These are phyloP conservation scores for Hirtodrosophila alboralis DNA, from an alignment of 2,888 invertebrate species.

Conservation along the genomic window DNA sequence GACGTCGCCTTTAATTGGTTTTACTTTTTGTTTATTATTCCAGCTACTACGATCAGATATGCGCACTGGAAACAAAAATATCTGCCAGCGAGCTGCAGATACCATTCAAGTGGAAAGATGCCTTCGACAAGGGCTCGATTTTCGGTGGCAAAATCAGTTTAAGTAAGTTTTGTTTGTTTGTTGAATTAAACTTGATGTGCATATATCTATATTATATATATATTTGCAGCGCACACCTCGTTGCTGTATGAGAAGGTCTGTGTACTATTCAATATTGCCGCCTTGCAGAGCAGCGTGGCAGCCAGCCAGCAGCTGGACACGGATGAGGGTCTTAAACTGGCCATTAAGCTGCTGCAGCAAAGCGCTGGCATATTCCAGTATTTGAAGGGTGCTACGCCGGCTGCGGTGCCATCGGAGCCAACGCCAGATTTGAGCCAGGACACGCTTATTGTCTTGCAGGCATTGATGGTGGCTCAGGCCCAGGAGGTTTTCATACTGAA, in stretches of 20 bases:
- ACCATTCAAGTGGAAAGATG: slow-evolving; percentile 99
- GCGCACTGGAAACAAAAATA: slow-evolving; percentile 95
- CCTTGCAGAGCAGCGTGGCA: slow-evolving; percentile 95
- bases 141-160: slow-evolving; percentile 96
- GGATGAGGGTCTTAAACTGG: slow-evolving; percentile 96
- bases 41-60: slow-evolving; percentile 98
- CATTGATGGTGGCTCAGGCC: slow-evolving; percentile 98
- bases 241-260: slow-evolving; percentile 97
- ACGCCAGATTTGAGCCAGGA: slow-evolving; percentile 98
- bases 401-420: slow-evolving; percentile 95
- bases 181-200: neutral
- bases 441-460: slow-evolving; percentile 92
- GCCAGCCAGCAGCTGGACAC: slow-evolving; percentile 92
- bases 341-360: slow-evolving; percentile 97
- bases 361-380: slow-evolving; percentile 94
- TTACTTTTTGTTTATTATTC: slow-evolving; percentile 57
- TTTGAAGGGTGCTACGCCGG: slow-evolving; percentile 91
- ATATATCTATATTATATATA: too few relatives aligned
- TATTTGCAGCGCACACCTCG: slow-evolving; percentile 91
- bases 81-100: slow-evolving; percentile 97
- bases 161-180: slow-evolving; percentile 87
- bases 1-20: slow-evolving; percentile 59
- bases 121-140: slow-evolving; percentile 97
- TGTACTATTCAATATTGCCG: slow-evolving; percentile 97
- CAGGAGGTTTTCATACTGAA: slow-evolving; percentile 99